Percentiles rank a stretch among this genome's conserved stretches.
Conservation (phyloP, 2,888 invertebrate species). For the Anoplius nigerrimus region DNA sequence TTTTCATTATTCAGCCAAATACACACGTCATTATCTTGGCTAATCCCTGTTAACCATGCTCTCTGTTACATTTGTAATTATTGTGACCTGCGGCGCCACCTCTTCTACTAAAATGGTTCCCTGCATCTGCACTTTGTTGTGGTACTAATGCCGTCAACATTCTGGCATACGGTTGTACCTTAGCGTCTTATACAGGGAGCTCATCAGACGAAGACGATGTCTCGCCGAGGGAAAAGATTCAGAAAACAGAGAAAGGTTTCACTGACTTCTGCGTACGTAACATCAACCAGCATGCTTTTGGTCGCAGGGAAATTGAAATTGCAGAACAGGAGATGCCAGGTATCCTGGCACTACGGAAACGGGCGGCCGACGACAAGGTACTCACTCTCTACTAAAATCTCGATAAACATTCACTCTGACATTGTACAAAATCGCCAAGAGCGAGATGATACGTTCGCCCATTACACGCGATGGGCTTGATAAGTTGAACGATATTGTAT, state of each 20-base stretch:
- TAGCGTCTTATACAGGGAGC: conserved; percentile 83
- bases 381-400: background rate
- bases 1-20: background rate
- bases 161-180: conserved; percentile 56
- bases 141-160: conserved; percentile 62
- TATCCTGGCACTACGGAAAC: conserved; percentile 93
- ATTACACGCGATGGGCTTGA: background rate
- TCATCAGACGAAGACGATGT: conserved; percentile 96
- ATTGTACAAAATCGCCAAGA: background rate
- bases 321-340: conserved; percentile 99
- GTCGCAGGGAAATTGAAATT: conserved; percentile 96
- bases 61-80: too few relatives aligned
- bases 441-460: background rate
- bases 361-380: conserved; percentile 92
- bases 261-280: conserved; percentile 96
- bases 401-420: too few relatives aligned
- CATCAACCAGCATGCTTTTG: conserved; percentile 94
- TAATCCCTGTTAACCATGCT: background rate
- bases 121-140: conserved; percentile 45
- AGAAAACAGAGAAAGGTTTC: conserved; percentile 89
- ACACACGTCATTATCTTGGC: background rate
- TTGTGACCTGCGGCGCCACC: too few relatives aligned
- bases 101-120: background rate
- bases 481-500: too few relatives aligned
- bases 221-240: conserved; percentile 94